phyloP scores from a whole-genome alignment of 2,797 vertebrate species.

The Cryptoprocta ferox region DNA sequence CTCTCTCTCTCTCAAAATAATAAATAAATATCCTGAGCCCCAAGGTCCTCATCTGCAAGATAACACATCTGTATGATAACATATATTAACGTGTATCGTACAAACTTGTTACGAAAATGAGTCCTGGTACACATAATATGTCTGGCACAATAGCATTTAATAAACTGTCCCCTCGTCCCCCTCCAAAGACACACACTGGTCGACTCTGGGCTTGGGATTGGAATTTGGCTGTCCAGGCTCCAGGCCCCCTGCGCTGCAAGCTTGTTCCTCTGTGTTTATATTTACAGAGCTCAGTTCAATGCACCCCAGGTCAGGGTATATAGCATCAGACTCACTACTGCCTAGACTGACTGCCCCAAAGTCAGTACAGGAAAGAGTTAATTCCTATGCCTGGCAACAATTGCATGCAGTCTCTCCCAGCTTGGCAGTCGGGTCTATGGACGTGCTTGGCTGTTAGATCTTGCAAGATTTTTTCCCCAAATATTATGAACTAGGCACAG shows the following conservation, averaged over 20 bases:
- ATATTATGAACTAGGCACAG: neutral
- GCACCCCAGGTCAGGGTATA: neutral
- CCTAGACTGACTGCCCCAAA: neutral
- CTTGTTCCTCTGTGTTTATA: neutral
- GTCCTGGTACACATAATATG: no score
- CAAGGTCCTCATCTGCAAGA: neutral
- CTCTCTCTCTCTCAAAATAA: no score
- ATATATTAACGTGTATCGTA: neutral
- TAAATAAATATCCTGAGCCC: neutral
- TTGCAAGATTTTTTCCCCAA: no score
- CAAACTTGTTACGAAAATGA: no score
- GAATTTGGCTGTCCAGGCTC: neutral
- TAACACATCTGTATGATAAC: no score
- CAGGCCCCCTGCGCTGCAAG: no score
- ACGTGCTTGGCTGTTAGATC: no score
- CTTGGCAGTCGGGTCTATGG: rapidly evolving
- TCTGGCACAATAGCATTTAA: neutral
- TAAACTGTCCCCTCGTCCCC: neutral
- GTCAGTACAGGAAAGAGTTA: neutral
- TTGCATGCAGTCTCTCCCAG: neutral
- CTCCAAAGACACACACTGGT: rapidly evolving
- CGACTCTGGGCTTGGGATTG: neutral
- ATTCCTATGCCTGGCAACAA: neutral
- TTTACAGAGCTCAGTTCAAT: neutral
- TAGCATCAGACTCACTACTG: neutral